A percentile compares a stretch with the other conserved stretches of the same genome.
Conservation (phyloP, 2,888 invertebrate species). For the Cephus sareptanus region DNA sequence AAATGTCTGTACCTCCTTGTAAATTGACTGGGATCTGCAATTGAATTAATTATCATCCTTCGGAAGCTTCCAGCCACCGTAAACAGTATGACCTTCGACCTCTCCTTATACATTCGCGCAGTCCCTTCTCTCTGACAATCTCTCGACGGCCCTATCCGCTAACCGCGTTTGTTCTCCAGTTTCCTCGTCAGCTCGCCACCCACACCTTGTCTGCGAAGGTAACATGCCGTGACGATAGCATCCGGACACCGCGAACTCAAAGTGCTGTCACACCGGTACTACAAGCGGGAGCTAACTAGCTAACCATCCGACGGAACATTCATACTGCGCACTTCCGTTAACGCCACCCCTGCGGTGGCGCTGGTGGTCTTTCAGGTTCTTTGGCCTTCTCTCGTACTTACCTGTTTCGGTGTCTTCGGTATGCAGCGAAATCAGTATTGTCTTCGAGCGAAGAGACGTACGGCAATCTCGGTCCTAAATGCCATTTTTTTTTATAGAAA, state of each 20-base stretch:
- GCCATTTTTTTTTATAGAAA: too few relatives aligned
- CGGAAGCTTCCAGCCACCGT: not conserved
- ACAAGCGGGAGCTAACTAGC: not conserved
- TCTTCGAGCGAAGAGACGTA: not conserved
- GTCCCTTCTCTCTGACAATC: not conserved
- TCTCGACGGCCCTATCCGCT: conserved; percentile 24
- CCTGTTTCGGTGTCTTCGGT: too few relatives aligned
- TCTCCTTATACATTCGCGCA: not conserved
- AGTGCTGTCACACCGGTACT: not conserved
- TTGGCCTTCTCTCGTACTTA: not conserved
- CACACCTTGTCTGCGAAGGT: conserved; percentile 32
- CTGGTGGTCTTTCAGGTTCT: not conserved
- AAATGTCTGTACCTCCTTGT: not conserved
- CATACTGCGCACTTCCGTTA: not conserved
- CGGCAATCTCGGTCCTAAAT: too few relatives aligned
- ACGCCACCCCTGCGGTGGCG: not conserved
- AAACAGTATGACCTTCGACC: not conserved
- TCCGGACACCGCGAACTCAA: conserved; percentile 23
- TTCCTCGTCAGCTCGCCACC: conserved; percentile 12
- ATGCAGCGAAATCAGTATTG: not conserved
- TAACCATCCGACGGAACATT: not conserved
- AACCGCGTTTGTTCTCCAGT: conserved; percentile 27
- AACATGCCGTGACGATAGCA: conserved; percentile 40
- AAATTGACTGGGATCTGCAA: not conserved
- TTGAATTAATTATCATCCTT: not conserved